Base-by-base conservation (phyloP, 2,888 invertebrate species). In the Campoplex capitator region DNA sequence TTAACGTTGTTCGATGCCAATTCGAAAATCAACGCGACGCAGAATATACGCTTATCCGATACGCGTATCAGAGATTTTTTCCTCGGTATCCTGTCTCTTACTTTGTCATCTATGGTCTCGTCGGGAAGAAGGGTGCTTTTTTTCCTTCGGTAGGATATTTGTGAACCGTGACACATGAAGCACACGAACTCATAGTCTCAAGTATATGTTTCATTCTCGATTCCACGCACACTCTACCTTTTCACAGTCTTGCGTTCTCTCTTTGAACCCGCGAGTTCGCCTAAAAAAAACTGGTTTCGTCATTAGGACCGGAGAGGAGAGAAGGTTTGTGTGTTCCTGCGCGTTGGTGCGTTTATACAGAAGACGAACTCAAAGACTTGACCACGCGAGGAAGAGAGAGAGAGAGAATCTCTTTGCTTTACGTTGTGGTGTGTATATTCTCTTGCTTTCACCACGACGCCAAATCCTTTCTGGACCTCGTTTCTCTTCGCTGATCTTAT, bases 281-380 rank as follows among this genome's bases (percentile, higher is more conserved):
- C 87, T 87, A 87, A 88, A 88, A 88, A 88, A 93, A 93, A 38
- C 93, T 92, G 93, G 93, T 93, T 93, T 91, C 90, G 90, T 92
- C 92, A 90, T 91, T 89, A 89, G 88, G 84, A 84, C 76, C 79
- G 68, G 68, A 83, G 84, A 51, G 56, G 45, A 75, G 23, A 70
- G 75, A 35, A 51, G 35, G 75, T 82, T 28, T n/a, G 51, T 56
- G 75, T 75, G 48, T 67, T 67, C 18, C 56, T 32, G 9, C 28
- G 58, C 38, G 38, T 78, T 56, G 67, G 35, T 51, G 42, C 62
- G 54, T 67, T 48, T 35, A 32, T 51, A 82, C 32, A 68, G 7
- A 48, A 23, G 48, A 16, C 32, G n/a, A 54, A 28, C 13, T 56
- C 48, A 16, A 18, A 73, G 73, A n/a, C 62, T 11, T 32, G 54